Base-by-base conservation (phyloP, 1,140 invertebrate genomes). In the Drosophila prosaltans region DNA sequence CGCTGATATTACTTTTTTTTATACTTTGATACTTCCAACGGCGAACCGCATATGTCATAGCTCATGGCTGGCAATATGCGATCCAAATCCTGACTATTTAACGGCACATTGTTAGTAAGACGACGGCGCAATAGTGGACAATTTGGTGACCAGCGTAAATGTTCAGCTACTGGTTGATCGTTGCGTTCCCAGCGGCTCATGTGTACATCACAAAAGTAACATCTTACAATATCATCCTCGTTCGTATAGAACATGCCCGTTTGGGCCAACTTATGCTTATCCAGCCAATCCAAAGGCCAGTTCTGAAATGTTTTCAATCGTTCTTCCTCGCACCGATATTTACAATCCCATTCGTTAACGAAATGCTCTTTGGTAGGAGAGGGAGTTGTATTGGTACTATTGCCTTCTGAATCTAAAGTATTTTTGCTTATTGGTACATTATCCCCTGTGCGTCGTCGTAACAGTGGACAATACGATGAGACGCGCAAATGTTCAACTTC, bases 191-290 rank as follows among this genome's bases (percentile, higher is more conserved):
- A 98, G 67, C 94, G 93, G 69, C 95, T 95, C 55, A 98, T 95
- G 92, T 97, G 96, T 8, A 97, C 95, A 43, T 95, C 94, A 92
- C 97, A 98, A 92, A 96, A 98, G 43, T 96, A 95, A 92, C 98
- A 99, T 70, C 95, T 95, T 0, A 98, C 97, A 69, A 93, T 93
- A 80, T 96, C 95, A 63, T 94, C 94, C 32, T 93, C 92, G 24
- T 94, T 94, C 2, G 94, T 95, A 78, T 96, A 97, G 92, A 96
- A 98, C 92, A 98, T 98, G 16, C 97, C 97, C 61, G 96, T 95
- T 62, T 94, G 93, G 0, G 97, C 96, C 45, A 97, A 85, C 61
- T 93, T 91, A 21, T 93, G 89, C 5, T 94, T 94, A 57, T 94
- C 92, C 69, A 96, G 93, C 68, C 93, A 94, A 0, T 81, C 58